Base-by-base conservation (phyloP, 2,113 vertebrate genomes). In the Prochilodus magdalenae region DNA sequence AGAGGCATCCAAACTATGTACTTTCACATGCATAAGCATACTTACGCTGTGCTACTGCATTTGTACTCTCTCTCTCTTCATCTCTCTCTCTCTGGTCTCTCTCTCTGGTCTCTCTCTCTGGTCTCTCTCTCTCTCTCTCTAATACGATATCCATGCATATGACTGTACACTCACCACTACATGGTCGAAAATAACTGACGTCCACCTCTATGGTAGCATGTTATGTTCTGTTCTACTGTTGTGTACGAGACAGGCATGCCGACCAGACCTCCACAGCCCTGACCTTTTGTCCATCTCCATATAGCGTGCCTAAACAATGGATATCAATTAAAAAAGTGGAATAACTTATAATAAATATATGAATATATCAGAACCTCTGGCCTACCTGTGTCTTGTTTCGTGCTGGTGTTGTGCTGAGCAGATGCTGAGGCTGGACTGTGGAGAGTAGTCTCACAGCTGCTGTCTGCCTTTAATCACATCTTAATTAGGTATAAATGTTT, bases 261-360 rank as follows among this genome's bases (percentile, higher is more conserved):
- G 73, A 90, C 49, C 20, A 85, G 78, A 71, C 82, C 86, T 83
- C 57, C 51, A 76, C 44, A 78, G 20, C 36, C 30, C 81, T 79
- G 77, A 80, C 29, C 24, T 86, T 87, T 87, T 77, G 14, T 84
- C 73, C 85, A 53, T 88, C 79, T 86, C 79, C 79, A 87, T 90
- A 85, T 86, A 88, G 76, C 86, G 90, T 92, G 91, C 91, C 90
- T 93, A 90, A 84, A 72, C n/a, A 83, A 91, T 90, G 87, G 73
- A 88, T 86, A 80, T 86, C 81, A 76, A 83, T 86, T 83, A 87
- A 75, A 74, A 73, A 29, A 13, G 20, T 44, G 33, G n/a, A 70
- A 20, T 75, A 77, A 86, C 90, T 85, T 69, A 66, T 85, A 82
- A 83, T 84, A 86, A 90, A 80, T 82, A 85, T 87, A 89, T 83